Evolutionary conservation across 2,113 vertebrate genomes (phyloP).

Genomic region (Nanorana parkeri): DNA sequence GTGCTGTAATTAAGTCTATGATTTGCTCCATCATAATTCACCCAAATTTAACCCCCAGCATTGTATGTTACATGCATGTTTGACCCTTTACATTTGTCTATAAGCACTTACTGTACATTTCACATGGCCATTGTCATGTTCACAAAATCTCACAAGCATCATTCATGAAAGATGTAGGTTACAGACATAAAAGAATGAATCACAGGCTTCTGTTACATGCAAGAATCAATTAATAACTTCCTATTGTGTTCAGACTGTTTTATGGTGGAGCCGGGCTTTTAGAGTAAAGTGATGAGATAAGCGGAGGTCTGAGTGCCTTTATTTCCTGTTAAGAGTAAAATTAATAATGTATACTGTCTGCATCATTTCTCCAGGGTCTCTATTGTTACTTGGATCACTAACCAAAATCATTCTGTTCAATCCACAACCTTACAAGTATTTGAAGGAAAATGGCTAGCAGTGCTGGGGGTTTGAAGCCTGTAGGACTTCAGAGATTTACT

Average conservation of each 20-base stretch:
- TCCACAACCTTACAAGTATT: conserved; percentile 1
- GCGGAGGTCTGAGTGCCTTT: conserved; percentile 67
- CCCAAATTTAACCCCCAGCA: too few species aligned
- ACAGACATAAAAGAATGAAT: conserved; percentile 2
- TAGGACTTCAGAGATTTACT: neutral
- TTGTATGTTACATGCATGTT: too few species aligned
- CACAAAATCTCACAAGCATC: neutral
- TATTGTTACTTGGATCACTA: conserved; percentile 59
- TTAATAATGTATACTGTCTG: conserved; percentile 78
- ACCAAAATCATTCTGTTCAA: conserved; percentile 22
- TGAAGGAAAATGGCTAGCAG: neutral
- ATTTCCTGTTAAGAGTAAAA: conserved; percentile 71
- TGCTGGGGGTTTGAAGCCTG: neutral
- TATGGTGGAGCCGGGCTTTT: conserved; percentile 50
- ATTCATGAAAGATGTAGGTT: neutral
- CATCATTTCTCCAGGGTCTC: conserved; percentile 61
- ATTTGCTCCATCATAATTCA: too few species aligned
- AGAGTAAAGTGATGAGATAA: conserved; percentile 66
- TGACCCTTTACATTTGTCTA: too few species aligned
- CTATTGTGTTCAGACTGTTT: conserved; percentile 41
- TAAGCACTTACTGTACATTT: too few species aligned
- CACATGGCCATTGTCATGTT: too few species aligned
- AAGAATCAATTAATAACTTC: conserved; percentile 39
- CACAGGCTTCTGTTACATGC: neutral
- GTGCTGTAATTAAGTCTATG: too few species aligned